Evolutionary conservation across 1,140 invertebrate species (phyloP), one percentile per base, ranked within the genome.

Genomic region (Drosophila insularis): DNA sequence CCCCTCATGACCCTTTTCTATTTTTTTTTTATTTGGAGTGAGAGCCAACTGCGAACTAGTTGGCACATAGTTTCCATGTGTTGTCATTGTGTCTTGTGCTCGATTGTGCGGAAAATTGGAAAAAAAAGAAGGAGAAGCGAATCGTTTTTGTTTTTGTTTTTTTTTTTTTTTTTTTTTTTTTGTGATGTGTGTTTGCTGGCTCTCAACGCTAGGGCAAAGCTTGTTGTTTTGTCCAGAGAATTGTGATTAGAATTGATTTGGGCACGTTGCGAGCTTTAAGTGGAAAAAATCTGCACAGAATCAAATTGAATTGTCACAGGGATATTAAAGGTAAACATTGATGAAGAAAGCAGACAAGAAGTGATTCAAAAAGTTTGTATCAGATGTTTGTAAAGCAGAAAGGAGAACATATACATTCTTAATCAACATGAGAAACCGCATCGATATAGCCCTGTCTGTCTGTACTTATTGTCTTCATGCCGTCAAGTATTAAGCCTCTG

Each of bases 31-130:
- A 54, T 46, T 17, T 39, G 32, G 31, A 23, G 61, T 55, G 66
- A 21, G 68, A 62, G 40, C 37, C 74, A 77, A 68, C 74, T 71
- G 67, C 35, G 73, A 68, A 78, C 74, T 86, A 78, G 81, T 81
- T 81, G 68, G 62, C 76, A 73, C 67, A 79, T 76, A 79, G 80
- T 84, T 77, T 79, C 68, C 71, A 72, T 84, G 76, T 84, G 74
- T 77, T 71, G 81, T 73, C 71, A 70, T 71, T 80, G 61, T 71
- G 69, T 66, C 63, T 75, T 62, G 65, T 71, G 82, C 62, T 89
- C 67, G 82, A 86, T 86, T 86, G 84, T 89, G 84, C 71, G 82
- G 82, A 86, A 86, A 86, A 86, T 86, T 87, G 79, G 68, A 71
- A 77, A 64, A 81, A 60, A 69, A 78, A 68, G 19, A 50, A 77